Evolutionary conservation across 2,888 invertebrate species (phyloP), one percentile per base, ranked within the genome.

Genomic region (Dorcus parallelipipedus): DNA sequence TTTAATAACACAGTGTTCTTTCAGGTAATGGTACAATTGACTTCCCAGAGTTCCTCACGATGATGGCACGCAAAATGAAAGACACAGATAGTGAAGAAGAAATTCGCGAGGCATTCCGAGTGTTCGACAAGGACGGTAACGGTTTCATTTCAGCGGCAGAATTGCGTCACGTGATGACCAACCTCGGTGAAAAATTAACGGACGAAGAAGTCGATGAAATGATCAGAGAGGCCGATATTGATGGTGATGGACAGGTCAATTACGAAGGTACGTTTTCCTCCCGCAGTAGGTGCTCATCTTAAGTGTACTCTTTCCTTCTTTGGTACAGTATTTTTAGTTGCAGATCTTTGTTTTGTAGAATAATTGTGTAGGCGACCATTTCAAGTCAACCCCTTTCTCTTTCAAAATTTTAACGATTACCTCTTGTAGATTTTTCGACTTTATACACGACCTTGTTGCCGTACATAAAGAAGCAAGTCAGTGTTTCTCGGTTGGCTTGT

Each of bases 1-100:
- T 6, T 42, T 42, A 42, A 42, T 14, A 42, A 42, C 17, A 6
- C 17, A 1, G 17, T 6, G 5, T 42, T 50, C 14, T 55, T 56
- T 42, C 40, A 97, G 97, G 97, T 77, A 98, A 98, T 82, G 98
- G 98, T 77, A 98, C 97, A 80, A 98, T 99, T 83, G 98, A 99
- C 85, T 99, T 99, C 83, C 97, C 97, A 73, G 98, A 99, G 84
- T 99, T 99, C 86, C 88, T 99, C 76, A 97, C 97, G 79, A 98
- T 99, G 97, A 99, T 99, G 98, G 98, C 98, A 76, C 90, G 97
- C 78, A 99, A 98, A 88, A 97, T 98, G 96, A 97, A 98, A 83
- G 97, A 98, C 84, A 97, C 97, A 69, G 98, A 99, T 84, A 93
- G 95, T 80, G 97, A 97, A 86, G 97, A 97, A 82, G 97, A 98